Base-by-base conservation (phyloP, 2,888 invertebrate species). In the Gryllus longicercus region DNA sequence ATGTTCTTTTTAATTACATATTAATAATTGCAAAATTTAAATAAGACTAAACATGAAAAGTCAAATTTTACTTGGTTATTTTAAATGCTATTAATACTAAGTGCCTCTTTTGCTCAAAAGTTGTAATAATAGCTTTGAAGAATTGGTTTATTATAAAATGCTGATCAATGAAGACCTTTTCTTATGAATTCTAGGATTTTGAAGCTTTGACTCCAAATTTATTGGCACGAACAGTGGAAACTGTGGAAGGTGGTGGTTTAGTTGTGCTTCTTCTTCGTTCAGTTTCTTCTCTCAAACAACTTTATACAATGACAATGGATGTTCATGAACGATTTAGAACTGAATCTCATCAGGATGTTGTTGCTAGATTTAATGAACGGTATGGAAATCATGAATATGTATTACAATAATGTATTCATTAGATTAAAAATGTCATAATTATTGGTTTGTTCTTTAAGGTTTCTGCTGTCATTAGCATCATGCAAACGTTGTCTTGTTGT, bases 281-380 rank as follows among this genome's bases (percentile, higher is more conserved):
- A 0, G 90, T 99, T 85, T 91, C 91, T 80, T 98, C 98, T 0
- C 88, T 99, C 49, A 93, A 96, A 85, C 98, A 99, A 86, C 89
- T 99, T 5, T 99, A 96, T 86, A 95, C 98, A 0, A 94, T 99
- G 90, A 93, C 94, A 83, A 99, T 99, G 99, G 99, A 99, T 90
- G 98, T 99, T 1, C 99, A 99, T 89, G 93, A 96, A 83, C 91
- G 96, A 88, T 97, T 95, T 86, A 91, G 98, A 83, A 99, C 99
- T 0, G 98, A 99, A 89, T 95, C 97, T 0, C 96, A 98, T 86
- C 92, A 94, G 85, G 94, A 96, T 85, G 92, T 99, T 21, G 94
- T 96, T 18, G 95, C 96, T 82, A 90, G 99, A 80, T 99, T 99
- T 87, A 99, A 99, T 87, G 99, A 99, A 88, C 91, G 99, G 88